Conservation (phyloP, 2,888 invertebrate genomes). For the Meiosimyza platycephala region DNA sequence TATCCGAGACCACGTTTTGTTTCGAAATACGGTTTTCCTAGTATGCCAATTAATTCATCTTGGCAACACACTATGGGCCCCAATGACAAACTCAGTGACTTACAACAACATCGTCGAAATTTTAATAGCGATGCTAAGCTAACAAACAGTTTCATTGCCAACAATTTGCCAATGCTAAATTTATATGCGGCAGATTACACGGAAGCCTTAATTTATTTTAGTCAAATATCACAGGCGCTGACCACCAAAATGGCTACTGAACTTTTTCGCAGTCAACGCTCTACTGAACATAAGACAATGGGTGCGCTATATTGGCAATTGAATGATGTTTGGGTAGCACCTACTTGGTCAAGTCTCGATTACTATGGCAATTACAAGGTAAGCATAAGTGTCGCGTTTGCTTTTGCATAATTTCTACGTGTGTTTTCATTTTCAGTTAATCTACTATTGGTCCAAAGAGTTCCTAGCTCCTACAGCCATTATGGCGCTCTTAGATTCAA, state of each 20-base stretch:
- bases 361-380: slow-evolving; percentile 66
- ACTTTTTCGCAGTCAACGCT: slow-evolving; percentile 74
- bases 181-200: slow-evolving; percentile 71
- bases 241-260: slow-evolving; percentile 88
- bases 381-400: slow-evolving; percentile 39
- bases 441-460: slow-evolving; percentile 88
- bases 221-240: slow-evolving; percentile 92
- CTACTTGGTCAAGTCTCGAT: slow-evolving; percentile 94
- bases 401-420: background rate
- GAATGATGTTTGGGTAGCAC: slow-evolving; percentile 97
- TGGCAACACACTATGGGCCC: slow-evolving; percentile 72
- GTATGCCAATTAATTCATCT: slow-evolving; percentile 81
- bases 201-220: slow-evolving; percentile 81
- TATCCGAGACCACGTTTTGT: slow-evolving; percentile 88
- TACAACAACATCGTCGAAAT: slow-evolving; percentile 87
- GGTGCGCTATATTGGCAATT: slow-evolving; percentile 98
- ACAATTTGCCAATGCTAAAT: slow-evolving; percentile 74
- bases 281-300: slow-evolving; percentile 76
- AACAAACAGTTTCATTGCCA: slow-evolving; percentile 72
- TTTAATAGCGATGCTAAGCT: slow-evolving; percentile 78
- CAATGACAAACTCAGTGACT: slow-evolving; percentile 72
- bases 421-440: slow-evolving; percentile 50
- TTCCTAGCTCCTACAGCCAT: slow-evolving; percentile 86
- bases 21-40: slow-evolving; percentile 97
- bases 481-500: slow-evolving; percentile 70